Evolutionary conservation across 2,113 vertebrate species (phyloP).

Genomic region (Anser brachyrhynchus): DNA sequence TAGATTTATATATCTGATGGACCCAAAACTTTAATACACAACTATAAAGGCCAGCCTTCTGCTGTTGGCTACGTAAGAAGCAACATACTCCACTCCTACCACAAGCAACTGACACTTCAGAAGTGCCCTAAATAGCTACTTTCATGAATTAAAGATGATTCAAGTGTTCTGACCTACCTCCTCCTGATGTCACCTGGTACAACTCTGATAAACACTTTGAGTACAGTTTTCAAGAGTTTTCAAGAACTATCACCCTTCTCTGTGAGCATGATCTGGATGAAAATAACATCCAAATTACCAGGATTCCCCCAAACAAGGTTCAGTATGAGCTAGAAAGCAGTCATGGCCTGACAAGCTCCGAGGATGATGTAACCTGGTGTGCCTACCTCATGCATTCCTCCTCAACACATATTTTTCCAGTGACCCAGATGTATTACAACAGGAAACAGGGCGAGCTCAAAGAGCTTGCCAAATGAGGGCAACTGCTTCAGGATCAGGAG

Average conservation of each 20-base stretch:
- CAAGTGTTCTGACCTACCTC: neutral
- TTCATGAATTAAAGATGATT: neutral
- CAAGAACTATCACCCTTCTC: neutral
- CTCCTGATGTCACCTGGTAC: neutral
- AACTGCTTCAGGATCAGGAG: conserved; percentile 7
- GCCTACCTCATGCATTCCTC: conserved; percentile 10
- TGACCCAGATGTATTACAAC: conserved; percentile 37
- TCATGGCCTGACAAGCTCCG: neutral
- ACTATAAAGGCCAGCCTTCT: neutral
- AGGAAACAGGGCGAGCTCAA: conserved; percentile 24
- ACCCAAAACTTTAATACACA: neutral
- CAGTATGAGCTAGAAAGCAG: neutral
- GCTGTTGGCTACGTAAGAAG: neutral
- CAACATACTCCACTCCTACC: neutral
- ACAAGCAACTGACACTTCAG: neutral
- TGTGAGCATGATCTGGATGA: neutral
- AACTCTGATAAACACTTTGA: neutral
- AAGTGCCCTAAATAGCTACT: neutral
- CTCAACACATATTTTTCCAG: conserved; percentile 55
- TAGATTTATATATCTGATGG: neutral
- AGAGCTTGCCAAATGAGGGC: conserved; percentile 41
- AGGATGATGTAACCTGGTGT: conserved; percentile 37
- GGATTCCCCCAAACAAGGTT: conserved; percentile 1
- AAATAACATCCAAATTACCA: neutral
- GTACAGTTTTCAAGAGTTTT: neutral